Base-by-base conservation (phyloP, 2,797 vertebrate species). In the Austrolebias charrua region DNA sequence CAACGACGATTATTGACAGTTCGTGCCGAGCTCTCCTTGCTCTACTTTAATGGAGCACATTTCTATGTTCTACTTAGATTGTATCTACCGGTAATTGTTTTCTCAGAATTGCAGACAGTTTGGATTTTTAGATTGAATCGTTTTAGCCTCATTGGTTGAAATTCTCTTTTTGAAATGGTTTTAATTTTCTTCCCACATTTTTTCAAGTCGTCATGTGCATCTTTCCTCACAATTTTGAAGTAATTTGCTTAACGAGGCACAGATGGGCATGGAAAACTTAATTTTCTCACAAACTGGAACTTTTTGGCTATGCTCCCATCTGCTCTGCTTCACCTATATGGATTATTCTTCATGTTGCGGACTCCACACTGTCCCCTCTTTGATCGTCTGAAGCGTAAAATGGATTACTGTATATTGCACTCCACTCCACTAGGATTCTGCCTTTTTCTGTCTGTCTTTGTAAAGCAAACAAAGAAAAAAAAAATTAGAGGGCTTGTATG, bases 341-440 rank as follows among this genome's bases (percentile, higher is more conserved):
- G 93, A 94, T 94, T 93, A 92, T 90, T 83, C 40, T 62, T 85
- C 85, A 90, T 77, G 78, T 85, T 40, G 86, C 85, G 88, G 87
- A 89, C 90, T 94, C 90, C 89, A 88, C 89, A 86, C 87, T 87
- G 84, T 91, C 92, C 88, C 88, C 79, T 85, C 85, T 94, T 94
- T 69, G 55, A 92, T 92, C 80, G 80, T 88, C 83, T 83, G 84
- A 72, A 75, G 87, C 90, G 83, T 87, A 90, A 92, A 91, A 93
- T 93, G 82, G 89, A 94, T 95, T 94, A n/a, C n/a, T n/a, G n/a
- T n/a, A 89, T 90, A 90, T 95, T 93, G 92, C 89, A 83, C 72
- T 91, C 80, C 76, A 60, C 88, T 89, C 92, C 91, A 81, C 91
- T 86, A 76, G 86, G 87, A 91, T 89, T 83, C 81, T 84, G 86